Evolutionary conservation across 1,140 invertebrate species (phyloP).

Genomic region (Drosophila aff.): DNA sequence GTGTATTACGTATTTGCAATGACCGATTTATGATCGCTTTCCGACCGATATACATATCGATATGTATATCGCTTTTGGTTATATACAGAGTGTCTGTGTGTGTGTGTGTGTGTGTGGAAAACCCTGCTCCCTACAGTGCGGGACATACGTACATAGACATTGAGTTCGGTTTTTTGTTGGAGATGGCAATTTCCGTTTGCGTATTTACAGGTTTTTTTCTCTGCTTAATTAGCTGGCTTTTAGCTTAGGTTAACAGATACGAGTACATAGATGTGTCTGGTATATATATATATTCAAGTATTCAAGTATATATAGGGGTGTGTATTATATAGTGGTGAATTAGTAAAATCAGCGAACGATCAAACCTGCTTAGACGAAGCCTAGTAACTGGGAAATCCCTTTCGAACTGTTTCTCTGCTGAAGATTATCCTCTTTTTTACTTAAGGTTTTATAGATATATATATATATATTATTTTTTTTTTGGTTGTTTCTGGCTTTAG

Average conservation of each 20-base stretch:
- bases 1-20: constrained; percentile 10
- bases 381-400: constrained; percentile 48
- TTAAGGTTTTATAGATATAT: constrained; percentile 3
- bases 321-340: constrained; percentile 27
- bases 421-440: constrained; percentile 1
- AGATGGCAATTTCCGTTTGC: constrained; percentile 52
- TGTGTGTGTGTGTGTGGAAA: constrained; percentile 21
- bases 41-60: neutral
- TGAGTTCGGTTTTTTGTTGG: constrained; percentile 18
- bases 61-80: constrained; percentile 25
- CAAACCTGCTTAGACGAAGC: constrained; percentile 60
- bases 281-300: constrained; percentile 25
- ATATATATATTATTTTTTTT: constrained; percentile 2
- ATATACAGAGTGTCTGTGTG: constrained; percentile 48
- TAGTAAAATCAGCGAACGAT: constrained; percentile 84
- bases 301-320: constrained; percentile 19
- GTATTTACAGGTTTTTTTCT: constrained; percentile 59
- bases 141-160: constrained; percentile 32
- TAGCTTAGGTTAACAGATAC: constrained; percentile 53
- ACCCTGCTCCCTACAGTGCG: constrained; percentile 28
- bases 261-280: constrained; percentile 29
- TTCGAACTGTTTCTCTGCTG: constrained; percentile 12
- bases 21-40: constrained; percentile 1
- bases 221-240: constrained; percentile 5
- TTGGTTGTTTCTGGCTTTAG: constrained; percentile 21